Base-by-base conservation (phyloP, 1,140 invertebrate genomes). In the Semibalanus balanoides region DNA sequence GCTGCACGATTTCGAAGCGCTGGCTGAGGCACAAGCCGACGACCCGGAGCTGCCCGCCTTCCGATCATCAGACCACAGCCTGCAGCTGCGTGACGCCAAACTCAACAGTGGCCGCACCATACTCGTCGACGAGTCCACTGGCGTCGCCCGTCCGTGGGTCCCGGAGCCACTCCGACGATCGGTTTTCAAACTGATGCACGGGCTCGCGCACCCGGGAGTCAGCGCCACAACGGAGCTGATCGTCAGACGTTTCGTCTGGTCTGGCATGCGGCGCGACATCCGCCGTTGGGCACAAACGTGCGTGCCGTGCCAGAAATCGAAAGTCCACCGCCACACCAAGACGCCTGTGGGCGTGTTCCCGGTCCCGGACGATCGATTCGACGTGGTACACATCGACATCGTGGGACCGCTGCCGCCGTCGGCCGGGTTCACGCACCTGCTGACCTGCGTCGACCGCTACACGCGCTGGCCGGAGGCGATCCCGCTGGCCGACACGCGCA, bases 361-460 rank as follows among this genome's bases (percentile, higher is more conserved):
- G 3, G 78, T 79, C 14, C 79, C 80, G 22, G 28, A 40, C 71
- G 43, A 30, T 40, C 74, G 81, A 43, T 83, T 83, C 75, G 76
- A 79, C 25, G 77, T 81, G 72, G 77, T 83, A 3, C 79, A 83
- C 75, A 64, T 83, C 17, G 83, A 85, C 76, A 78, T 86, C 5
- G 78, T 84, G 25, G 83, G 83, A 9, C 82, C 83, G n/a, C 77
- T 83, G 19, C 80, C 81, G 7, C 69, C 75, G n/a, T 82, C 76
- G 27, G 69, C 70, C 27, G 78, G 77, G 19, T 31, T 74, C 40
- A 78, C 31, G 0, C 78, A 80, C 74, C 78, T 79, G 25, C 78
- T 87, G 0, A 87, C 85, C 0, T 80, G 81, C 22, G 83, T 85
- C 3, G 83, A 86, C 77, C 75, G 84, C 0, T 86, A 82, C 77